A percentile compares a stretch with the other conserved stretches of the same genome.
Evolutionary conservation across 2,797 vertebrate species (phyloP).

Genomic region (Pseudomugil tenellus): DNA sequence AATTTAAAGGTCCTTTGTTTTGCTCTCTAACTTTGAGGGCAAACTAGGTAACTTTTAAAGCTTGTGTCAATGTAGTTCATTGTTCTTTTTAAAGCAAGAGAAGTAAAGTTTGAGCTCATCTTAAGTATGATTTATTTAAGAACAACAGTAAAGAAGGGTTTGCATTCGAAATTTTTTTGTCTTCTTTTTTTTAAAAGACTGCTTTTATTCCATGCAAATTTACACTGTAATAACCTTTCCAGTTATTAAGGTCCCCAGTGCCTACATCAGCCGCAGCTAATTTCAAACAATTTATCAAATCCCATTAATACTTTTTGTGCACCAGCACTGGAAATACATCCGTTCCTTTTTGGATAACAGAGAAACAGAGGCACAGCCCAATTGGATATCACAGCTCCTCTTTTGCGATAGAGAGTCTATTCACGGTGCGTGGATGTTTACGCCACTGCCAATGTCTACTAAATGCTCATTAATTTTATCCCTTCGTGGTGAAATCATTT

Average conservation of each 20-base stretch:
- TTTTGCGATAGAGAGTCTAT: slow-evolving; percentile 76
- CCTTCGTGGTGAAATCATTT: slow-evolving; percentile 98
- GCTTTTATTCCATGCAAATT: slow-evolving; percentile 34
- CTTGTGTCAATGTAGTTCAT: slow-evolving; percentile 56
- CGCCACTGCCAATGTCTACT: slow-evolving; percentile 88
- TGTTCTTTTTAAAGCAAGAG: slow-evolving; percentile 37
- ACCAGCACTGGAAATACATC: slow-evolving; percentile 42
- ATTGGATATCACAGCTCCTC: slow-evolving; percentile 74
- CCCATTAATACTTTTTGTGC: slow-evolving; percentile 49
- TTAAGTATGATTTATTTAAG: slow-evolving; percentile 1
- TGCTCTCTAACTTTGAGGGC: slow-evolving; percentile 87
- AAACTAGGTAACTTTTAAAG: slow-evolving; percentile 76
- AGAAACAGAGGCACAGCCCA: slow-evolving; percentile 51
- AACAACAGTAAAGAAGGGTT: slow-evolving; percentile 6
- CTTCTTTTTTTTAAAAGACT: slow-evolving; percentile 5
- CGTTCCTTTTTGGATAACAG: slow-evolving; percentile 51
- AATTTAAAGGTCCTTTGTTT: slow-evolving; percentile 93
- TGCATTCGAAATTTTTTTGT: slow-evolving; percentile 16
- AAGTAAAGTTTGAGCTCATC: slow-evolving; percentile 25
- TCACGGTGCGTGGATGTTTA: slow-evolving; percentile 94
- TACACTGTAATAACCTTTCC: slow-evolving; percentile 40
- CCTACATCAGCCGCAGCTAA: slow-evolving; percentile 55
- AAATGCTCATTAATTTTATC: slow-evolving; percentile 99
- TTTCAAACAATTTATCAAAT: slow-evolving; percentile 68
- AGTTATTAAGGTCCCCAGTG: slow-evolving; percentile 49